phyloP scores from a whole-genome alignment of 35 echinoderm and acorn worm genomes.

The Apostichopus californicus region DNA sequence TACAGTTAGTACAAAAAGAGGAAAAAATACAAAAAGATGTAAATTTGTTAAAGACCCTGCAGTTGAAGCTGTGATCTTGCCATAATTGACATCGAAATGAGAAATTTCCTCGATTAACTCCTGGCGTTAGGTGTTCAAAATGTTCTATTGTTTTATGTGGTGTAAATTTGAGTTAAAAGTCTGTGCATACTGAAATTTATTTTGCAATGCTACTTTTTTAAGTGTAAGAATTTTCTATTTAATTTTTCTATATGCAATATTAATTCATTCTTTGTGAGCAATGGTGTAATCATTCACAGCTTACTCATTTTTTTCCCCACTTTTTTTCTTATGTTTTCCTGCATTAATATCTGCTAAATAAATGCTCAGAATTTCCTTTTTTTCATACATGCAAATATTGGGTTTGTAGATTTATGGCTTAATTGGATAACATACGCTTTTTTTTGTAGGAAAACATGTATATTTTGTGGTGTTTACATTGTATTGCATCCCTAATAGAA shows the following conservation, averaged over 20 bases:
- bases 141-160: neutral
- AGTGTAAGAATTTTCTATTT: constrained; percentile 46
- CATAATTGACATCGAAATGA: neutral
- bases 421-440: neutral
- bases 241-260: constrained; percentile 44
- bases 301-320: neutral
- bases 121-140: neutral
- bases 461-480: neutral
- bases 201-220: constrained; percentile 44
- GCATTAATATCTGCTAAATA: no score
- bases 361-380: neutral
- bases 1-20: no score
- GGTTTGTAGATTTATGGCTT: neutral
- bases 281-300: constrained; percentile 26
- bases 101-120: neutral
- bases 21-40: no score
- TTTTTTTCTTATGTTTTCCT: neutral
- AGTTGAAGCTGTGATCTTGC: neutral
- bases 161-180: neutral
- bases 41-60: no score
- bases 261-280: constrained; percentile 32
- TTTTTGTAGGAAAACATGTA: neutral
- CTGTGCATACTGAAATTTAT: constrained; percentile 50
- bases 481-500: neutral
- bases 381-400: neutral